Conservation (phyloP, 2,797 vertebrate genomes). For the Chrysolophus pictus region DNA sequence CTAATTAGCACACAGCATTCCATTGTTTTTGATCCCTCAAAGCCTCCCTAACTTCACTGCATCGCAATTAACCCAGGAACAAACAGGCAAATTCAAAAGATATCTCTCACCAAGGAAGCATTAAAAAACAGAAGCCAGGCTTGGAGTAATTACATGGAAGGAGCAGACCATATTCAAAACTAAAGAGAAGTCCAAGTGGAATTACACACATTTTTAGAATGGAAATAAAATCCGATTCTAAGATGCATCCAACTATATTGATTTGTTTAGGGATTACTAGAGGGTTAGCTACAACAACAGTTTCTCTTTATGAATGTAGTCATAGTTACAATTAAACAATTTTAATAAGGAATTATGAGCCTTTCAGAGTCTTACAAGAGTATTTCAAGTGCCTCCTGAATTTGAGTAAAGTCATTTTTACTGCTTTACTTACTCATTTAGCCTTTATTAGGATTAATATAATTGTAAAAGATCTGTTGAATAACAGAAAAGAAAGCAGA, state of each 20-base stretch:
- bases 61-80: neutral
- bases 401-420: neutral
- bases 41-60: neutral
- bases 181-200: neutral
- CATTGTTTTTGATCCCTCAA: neutral
- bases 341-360: neutral
- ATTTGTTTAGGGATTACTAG: neutral
- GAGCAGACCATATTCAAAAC: neutral
- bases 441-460: neutral
- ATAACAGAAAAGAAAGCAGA: neutral
- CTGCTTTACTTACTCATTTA: neutral
- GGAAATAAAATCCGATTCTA: neutral
- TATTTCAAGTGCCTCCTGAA: conserved; percentile 10
- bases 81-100: neutral
- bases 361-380: neutral
- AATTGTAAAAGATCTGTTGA: neutral
- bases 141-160: neutral
- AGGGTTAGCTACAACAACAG: neutral
- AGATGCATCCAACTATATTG: neutral
- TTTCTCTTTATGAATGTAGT: neutral
- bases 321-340: neutral
- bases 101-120: neutral
- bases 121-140: neutral
- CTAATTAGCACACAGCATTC: neutral
- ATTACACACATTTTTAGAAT: neutral